These are phyloP conservation scores for Rhopalosiphum padi DNA, from an alignment of 1,140 invertebrate species.

Conservation along the genomic window DNA sequence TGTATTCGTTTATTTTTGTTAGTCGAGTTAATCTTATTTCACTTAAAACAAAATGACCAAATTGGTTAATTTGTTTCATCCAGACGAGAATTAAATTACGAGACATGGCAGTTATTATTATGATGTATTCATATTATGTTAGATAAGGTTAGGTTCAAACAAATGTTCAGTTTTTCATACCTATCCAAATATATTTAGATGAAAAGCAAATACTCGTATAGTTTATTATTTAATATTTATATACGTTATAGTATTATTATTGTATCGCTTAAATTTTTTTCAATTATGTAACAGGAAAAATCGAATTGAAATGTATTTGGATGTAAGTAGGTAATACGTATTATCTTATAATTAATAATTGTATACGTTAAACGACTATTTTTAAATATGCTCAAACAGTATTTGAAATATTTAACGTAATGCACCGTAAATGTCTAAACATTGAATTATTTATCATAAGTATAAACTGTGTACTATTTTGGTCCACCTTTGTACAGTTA, in stretches of 20 bases:
- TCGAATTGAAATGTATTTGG: not conserved
- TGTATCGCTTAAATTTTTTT: not conserved
- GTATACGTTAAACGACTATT: not conserved
- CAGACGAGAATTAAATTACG: not conserved
- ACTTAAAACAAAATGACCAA: not conserved
- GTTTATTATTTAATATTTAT: not conserved
- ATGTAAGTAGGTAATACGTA: not conserved
- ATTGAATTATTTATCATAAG: too few relatives aligned
- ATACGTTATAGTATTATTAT: too few relatives aligned
- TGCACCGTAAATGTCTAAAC: too few relatives aligned
- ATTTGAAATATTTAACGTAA: not conserved
- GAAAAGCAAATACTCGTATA: not conserved
- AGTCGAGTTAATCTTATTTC: not conserved
- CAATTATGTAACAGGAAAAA: not conserved
- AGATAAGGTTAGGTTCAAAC: not conserved
- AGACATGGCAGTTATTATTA: not conserved
- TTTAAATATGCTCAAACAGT: not conserved
- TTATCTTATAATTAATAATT: not conserved
- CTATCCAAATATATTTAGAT: not conserved
- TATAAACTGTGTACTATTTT: not conserved
- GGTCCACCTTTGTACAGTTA: not conserved
- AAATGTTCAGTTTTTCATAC: not conserved
- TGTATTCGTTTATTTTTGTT: not conserved
- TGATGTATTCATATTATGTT: not conserved
- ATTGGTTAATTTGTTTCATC: not conserved